These are phyloP conservation scores for Leuciscus idus DNA, from an alignment of 2,113 vertebrate genomes.

Conservation along the genomic window DNA sequence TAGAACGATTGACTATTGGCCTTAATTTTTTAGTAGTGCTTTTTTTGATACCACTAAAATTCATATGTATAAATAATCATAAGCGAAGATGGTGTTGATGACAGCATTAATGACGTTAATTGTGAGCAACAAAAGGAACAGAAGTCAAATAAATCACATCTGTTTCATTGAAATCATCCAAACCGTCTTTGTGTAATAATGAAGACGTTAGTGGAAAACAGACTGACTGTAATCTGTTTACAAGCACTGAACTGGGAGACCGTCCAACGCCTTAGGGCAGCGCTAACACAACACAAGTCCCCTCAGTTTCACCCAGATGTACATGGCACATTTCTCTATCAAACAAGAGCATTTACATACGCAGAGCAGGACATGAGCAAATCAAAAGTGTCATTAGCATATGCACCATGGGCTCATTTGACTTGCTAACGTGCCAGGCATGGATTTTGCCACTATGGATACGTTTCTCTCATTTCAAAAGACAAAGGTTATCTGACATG, in stretches of 20 bases:
- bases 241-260: conserved; percentile 43
- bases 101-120: not conserved
- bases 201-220: conserved; percentile 30
- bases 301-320: conserved; percentile 44
- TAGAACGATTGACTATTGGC: not conserved
- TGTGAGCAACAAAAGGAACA: conserved; percentile 25
- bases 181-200: conserved; percentile 33
- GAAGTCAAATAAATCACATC: conserved; percentile 18
- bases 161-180: not conserved
- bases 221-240: conserved; percentile 39
- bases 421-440: conserved; percentile 58
- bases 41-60: not conserved
- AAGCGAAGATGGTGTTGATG: not conserved
- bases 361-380: conserved; percentile 47
- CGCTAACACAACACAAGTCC: conserved; percentile 34
- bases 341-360: conserved; percentile 57
- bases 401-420: conserved; percentile 56
- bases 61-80: not conserved
- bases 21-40: not conserved
- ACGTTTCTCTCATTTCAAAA: conserved; percentile 47
- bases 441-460: conserved; percentile 53
- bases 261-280: conserved; percentile 47
- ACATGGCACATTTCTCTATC: conserved; percentile 55
- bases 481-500: conserved; percentile 58
- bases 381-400: conserved; percentile 63